A percentile compares a stretch with the other conserved stretches of the same genome.
Evolutionary conservation across 53 echinoderm and acorn worm genomes (phyloP).

Genomic region (Arbacia lixula): DNA sequence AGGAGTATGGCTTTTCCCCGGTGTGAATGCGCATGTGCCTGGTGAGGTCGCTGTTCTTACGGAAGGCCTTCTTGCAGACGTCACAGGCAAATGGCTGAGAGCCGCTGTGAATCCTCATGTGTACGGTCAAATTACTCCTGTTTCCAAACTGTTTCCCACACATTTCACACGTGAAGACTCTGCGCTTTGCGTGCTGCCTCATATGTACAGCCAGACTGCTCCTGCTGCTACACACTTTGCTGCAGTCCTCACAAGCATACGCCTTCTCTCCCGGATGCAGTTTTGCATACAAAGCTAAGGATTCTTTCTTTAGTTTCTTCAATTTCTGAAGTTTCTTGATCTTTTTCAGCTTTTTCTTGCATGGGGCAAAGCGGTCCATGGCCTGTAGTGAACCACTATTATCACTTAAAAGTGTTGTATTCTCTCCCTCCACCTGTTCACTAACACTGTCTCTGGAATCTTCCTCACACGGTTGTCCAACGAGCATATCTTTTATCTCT

Average conservation of each 20-base stretch:
- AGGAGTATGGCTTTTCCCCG: constrained; percentile 2
- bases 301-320: too few relatives aligned
- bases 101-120: constrained; percentile 8
- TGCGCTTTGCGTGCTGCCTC: not conserved
- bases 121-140: constrained; percentile 18
- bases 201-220: not conserved
- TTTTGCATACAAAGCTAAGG: too few relatives aligned
- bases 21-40: constrained; percentile 32
- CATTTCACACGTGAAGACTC: not conserved
- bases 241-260: too few relatives aligned
- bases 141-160: not conserved
- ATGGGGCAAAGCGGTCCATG: not conserved
- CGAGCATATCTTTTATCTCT: too few relatives aligned
- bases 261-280: too few relatives aligned
- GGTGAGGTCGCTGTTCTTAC: constrained; percentile 23
- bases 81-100: constrained; percentile 5
- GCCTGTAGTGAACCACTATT: not conserved
- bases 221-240: too few relatives aligned
- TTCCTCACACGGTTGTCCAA: not conserved
- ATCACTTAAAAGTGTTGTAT: too few relatives aligned
- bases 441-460: too few relatives aligned
- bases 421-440: not conserved
- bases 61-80: constrained; percentile 14
- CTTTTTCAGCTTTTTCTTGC: constrained; percentile 8
- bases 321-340: constrained; percentile 7